Evolutionary conservation across 2,113 vertebrate species (phyloP).

Genomic region (Lamprologus sp.): DNA sequence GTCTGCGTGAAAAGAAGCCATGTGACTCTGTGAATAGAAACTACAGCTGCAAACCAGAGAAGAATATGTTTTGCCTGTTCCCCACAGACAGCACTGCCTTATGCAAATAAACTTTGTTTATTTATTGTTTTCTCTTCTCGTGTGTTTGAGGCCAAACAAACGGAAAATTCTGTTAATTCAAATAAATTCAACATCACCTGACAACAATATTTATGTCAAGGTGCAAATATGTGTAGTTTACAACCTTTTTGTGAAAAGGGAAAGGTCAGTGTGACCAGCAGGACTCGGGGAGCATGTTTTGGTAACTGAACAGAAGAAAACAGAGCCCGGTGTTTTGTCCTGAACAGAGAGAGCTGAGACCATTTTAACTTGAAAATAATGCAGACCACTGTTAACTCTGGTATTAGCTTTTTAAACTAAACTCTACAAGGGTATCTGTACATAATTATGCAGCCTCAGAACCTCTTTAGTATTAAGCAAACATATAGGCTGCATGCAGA

Average conservation of each 20-base stretch:
- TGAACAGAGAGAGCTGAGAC: background rate
- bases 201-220: background rate
- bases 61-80: background rate
- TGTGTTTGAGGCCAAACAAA: background rate
- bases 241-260: background rate
- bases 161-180: fast-evolving
- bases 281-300: background rate
- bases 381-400: background rate
- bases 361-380: background rate
- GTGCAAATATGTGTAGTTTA: background rate
- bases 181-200: background rate
- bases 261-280: background rate
- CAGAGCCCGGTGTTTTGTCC: background rate
- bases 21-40: background rate
- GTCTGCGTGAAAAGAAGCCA: background rate
- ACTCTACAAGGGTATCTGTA: background rate
- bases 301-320: background rate
- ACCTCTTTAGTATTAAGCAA: background rate
- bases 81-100: background rate
- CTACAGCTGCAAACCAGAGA: background rate
- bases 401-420: background rate
- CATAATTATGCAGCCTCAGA: background rate
- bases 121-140: background rate
- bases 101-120: background rate
- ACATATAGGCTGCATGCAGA: background rate